phyloP scores from a whole-genome alignment of 92 coral and sea anemone genomes.

The Zoanthus sociatus region DNA sequence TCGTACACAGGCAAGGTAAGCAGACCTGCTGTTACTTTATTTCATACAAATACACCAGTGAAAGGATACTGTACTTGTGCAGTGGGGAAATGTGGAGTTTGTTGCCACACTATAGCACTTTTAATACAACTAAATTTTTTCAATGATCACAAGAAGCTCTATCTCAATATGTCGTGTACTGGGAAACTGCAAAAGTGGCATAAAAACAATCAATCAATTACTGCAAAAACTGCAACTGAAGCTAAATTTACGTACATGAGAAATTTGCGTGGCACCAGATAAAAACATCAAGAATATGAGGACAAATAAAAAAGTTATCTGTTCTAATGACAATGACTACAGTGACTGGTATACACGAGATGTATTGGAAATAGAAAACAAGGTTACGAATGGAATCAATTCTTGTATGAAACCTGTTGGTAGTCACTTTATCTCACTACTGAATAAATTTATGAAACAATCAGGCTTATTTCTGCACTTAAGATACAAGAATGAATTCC shows the following conservation, averaged over 20 bases:
- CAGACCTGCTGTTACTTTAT: slow-evolving; percentile 56
- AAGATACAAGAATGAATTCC: slow-evolving; percentile 30
- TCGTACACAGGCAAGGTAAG: slow-evolving; percentile 54
- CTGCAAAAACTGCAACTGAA: slow-evolving; percentile 50
- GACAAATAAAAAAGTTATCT: slow-evolving; percentile 24
- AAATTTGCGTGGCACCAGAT: slow-evolving; percentile 63
- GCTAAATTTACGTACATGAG: slow-evolving; percentile 60
- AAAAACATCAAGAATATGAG: slow-evolving; percentile 63
- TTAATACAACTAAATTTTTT: slow-evolving; percentile 51
- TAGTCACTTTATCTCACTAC: slow-evolving; percentile 31
- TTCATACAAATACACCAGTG: slow-evolving; percentile 47
- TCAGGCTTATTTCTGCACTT: slow-evolving; percentile 30
- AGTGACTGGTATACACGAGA: slow-evolving; percentile 44
- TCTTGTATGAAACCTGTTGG: slow-evolving; percentile 27
- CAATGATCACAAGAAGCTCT: slow-evolving; percentile 48
- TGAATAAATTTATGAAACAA: slow-evolving; percentile 28
- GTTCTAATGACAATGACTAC: slow-evolving; percentile 10
- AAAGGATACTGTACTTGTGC: slow-evolving; percentile 67
- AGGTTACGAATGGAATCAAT: slow-evolving; percentile 14
- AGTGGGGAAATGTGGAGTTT: slow-evolving; percentile 69
- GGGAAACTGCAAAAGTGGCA: slow-evolving; percentile 74
- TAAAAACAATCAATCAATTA: slow-evolving; percentile 46
- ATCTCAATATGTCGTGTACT: slow-evolving; percentile 64
- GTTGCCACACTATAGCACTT: slow-evolving; percentile 70
- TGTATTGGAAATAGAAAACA: slow-evolving; percentile 36